Conservation (phyloP, 2,888 invertebrate species). For the Onchidella celtica region DNA sequence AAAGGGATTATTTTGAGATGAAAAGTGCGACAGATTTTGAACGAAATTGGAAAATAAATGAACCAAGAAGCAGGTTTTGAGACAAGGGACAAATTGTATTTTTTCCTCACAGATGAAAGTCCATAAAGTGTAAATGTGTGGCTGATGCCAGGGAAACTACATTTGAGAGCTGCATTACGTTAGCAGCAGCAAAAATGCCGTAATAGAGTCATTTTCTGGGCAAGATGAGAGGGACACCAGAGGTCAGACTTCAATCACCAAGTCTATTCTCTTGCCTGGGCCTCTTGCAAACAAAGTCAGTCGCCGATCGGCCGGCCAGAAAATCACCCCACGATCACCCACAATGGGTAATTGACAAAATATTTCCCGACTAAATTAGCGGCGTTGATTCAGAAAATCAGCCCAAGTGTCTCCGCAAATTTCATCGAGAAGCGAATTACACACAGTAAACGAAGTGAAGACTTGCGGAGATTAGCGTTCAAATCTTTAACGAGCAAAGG, state of each 20-base stretch:
- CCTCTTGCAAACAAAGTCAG: conserved; percentile 57
- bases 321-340: conserved; percentile 56
- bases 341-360: conserved; percentile 65
- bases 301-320: conserved; percentile 53
- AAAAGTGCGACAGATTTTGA: neutral
- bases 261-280: conserved; percentile 54
- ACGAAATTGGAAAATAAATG: conserved; percentile 41
- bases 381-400: conserved; percentile 59
- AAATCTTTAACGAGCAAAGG: conserved; percentile 55
- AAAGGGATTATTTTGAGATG: neutral
- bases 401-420: conserved; percentile 60
- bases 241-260: conserved; percentile 51
- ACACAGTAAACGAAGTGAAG: conserved; percentile 58
- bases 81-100: conserved; percentile 22
- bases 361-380: conserved; percentile 63
- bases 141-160: conserved; percentile 27
- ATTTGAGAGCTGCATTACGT: conserved; percentile 12
- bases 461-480: conserved; percentile 56
- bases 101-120: neutral
- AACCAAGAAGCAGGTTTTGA: conserved; percentile 1
- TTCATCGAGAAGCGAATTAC: conserved; percentile 60
- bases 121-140: conserved; percentile 18
- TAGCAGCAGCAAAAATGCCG: conserved; percentile 35
- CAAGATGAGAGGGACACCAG: conserved; percentile 29
- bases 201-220: conserved; percentile 47